Evolutionary conservation across 2,113 vertebrate species (phyloP).

Genomic region (Saguinus imperator): DNA sequence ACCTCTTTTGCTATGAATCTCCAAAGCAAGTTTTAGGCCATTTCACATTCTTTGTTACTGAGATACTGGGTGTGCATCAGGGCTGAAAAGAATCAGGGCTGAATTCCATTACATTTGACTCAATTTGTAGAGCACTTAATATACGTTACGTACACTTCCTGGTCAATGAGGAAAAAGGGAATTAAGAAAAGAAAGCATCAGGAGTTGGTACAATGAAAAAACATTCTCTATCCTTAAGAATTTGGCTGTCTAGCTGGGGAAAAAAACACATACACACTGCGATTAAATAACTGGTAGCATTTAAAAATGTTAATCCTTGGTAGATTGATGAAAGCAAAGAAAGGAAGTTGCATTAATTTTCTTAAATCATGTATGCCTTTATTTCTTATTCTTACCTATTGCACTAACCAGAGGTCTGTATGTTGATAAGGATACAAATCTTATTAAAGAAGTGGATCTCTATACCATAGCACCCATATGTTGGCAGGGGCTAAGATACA

Average conservation of each 20-base stretch:
- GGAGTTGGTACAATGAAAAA: background rate
- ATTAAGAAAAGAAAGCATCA: background rate
- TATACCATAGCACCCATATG: background rate
- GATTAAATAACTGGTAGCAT: background rate
- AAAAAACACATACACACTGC: background rate
- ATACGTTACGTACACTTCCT: background rate
- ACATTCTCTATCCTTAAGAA: background rate
- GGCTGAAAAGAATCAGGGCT: background rate
- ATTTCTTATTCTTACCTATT: background rate
- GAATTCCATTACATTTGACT: background rate
- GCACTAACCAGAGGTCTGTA: background rate
- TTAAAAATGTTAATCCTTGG: background rate
- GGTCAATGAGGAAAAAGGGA: background rate
- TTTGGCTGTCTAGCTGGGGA: background rate
- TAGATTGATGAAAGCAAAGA: background rate
- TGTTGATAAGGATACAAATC: constrained; percentile 14
- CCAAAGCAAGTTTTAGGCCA: background rate
- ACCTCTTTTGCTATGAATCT: background rate
- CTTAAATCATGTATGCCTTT: background rate
- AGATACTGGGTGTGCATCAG: background rate
- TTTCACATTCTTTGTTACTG: background rate
- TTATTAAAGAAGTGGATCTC: background rate
- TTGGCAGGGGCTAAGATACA: background rate
- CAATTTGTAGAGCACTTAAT: background rate
- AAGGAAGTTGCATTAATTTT: background rate